Conservation (phyloP, 2,113 vertebrate genomes). For the Oryzias celebensis region DNA sequence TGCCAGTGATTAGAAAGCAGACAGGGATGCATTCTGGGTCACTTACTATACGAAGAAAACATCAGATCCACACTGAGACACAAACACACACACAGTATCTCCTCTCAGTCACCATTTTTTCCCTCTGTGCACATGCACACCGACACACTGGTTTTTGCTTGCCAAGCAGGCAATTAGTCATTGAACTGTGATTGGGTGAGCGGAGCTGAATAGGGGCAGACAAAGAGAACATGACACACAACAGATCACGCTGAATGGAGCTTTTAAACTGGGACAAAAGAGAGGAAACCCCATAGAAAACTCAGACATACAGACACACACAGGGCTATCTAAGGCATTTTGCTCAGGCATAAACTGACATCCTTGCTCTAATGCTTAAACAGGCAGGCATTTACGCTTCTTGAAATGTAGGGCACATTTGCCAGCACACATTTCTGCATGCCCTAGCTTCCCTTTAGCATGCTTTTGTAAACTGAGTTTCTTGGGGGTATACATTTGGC, state of each 20-base stretch:
- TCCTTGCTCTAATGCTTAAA: constrained; percentile 19
- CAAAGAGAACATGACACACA: constrained; percentile 73
- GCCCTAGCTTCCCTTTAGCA: constrained; percentile 5
- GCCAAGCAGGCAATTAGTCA: constrained; percentile 80
- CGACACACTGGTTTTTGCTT: constrained; percentile 54
- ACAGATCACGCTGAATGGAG: constrained; percentile 70
- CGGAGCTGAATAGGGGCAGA: constrained; percentile 75
- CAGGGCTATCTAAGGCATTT: constrained; percentile 31
- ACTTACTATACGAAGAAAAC: constrained; percentile 67
- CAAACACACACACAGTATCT: constrained; percentile 19
- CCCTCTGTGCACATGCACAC: constrained; percentile 23
- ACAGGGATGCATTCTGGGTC: constrained; percentile 72
- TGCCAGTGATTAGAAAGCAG: constrained; percentile 68
- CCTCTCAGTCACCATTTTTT: constrained; percentile 29
- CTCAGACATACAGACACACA: constrained; percentile 38
- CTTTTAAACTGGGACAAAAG: constrained; percentile 71
- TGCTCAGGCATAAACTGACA: constrained; percentile 14
- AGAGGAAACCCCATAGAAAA: constrained; percentile 68
- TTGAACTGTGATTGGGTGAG: constrained; percentile 79
- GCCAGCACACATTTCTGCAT: constrained; percentile 9
- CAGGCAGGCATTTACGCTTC: constrained; percentile 9
- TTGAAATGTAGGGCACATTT: constrained; percentile 8
- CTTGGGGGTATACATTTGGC: too few relatives aligned
- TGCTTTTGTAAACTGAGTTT: background rate
- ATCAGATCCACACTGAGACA: constrained; percentile 26